Percentiles rank a stretch among this genome's conserved stretches.
phyloP scores from a whole-genome alignment of 2,797 vertebrate species.

The Melanotaenia nigrans region DNA sequence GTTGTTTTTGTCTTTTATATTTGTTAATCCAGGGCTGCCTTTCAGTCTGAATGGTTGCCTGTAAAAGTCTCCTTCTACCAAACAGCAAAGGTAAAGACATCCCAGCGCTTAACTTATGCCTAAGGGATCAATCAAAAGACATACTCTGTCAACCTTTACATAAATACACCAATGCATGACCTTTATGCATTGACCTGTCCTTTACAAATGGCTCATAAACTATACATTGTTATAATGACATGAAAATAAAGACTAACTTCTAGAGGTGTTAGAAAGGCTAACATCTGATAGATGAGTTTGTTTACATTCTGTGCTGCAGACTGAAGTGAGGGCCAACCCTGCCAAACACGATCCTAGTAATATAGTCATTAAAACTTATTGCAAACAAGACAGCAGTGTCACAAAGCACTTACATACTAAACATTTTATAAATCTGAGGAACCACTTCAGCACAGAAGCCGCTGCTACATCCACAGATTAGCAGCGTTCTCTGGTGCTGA shows the following conservation, averaged over 20 bases:
- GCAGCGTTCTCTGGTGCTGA: too few species aligned
- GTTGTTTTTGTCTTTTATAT: conserved; percentile 15
- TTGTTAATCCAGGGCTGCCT: conserved; percentile 20
- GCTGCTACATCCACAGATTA: not conserved
- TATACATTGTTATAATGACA: not conserved
- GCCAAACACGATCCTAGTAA: not conserved
- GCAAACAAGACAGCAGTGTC: not conserved
- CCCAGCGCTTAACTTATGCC: not conserved
- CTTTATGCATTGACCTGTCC: not conserved
- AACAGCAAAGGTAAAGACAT: conserved; percentile 2
- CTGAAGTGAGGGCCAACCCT: too few species aligned
- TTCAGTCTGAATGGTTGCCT: conserved; percentile 7
- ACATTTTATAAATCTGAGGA: not conserved
- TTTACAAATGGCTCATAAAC: not conserved
- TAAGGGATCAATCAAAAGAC: too few species aligned
- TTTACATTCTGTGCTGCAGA: too few species aligned
- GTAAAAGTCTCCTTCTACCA: conserved; percentile 10
- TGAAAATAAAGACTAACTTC: not conserved
- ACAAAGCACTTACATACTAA: not conserved
- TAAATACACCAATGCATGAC: not conserved
- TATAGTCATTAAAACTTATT: not conserved
- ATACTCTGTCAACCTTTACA: not conserved
- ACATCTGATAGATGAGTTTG: too few species aligned
- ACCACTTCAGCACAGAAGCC: not conserved
- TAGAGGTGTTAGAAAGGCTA: not conserved